Evolutionary conservation across 2,888 invertebrate genomes (phyloP).

Genomic region (Polymixis flavicincta): DNA sequence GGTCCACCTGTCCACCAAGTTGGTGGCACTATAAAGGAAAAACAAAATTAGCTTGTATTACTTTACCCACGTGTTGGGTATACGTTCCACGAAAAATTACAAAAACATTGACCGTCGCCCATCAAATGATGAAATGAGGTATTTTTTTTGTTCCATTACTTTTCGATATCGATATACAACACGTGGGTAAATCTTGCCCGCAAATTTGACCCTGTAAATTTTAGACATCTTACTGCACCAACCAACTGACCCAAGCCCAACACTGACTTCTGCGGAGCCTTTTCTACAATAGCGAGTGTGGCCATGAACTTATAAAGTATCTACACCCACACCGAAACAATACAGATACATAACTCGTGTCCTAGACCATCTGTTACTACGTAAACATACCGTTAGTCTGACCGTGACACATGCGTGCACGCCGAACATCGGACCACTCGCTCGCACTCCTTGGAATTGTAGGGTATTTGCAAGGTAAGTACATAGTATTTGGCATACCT

Average conservation of each 20-base stretch:
- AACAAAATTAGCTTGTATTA: no score
- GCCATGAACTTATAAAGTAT: background rate
- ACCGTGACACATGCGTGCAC: slow-evolving; percentile 23
- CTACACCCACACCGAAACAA: background rate
- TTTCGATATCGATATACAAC: no score
- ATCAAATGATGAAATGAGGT: no score
- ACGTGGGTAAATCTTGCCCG: no score
- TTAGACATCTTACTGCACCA: background rate
- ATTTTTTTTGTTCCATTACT: no score
- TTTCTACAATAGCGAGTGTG: background rate
- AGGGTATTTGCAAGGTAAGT: background rate
- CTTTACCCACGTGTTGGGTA: no score
- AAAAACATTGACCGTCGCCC: no score
- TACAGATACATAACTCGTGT: background rate
- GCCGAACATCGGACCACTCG: slow-evolving; percentile 12
- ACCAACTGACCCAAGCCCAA: background rate
- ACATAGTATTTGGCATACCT: no score
- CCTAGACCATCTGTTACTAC: slow-evolving; percentile 23
- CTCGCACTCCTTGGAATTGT: background rate
- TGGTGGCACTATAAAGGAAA: no score
- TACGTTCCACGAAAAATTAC: no score
- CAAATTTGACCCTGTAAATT: no score
- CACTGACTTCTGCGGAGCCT: background rate
- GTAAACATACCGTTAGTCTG: slow-evolving; percentile 31
- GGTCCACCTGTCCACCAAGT: no score